Evolutionary conservation across 23 tunicate genomes (phyloP).

Genomic region (Styela clava): DNA sequence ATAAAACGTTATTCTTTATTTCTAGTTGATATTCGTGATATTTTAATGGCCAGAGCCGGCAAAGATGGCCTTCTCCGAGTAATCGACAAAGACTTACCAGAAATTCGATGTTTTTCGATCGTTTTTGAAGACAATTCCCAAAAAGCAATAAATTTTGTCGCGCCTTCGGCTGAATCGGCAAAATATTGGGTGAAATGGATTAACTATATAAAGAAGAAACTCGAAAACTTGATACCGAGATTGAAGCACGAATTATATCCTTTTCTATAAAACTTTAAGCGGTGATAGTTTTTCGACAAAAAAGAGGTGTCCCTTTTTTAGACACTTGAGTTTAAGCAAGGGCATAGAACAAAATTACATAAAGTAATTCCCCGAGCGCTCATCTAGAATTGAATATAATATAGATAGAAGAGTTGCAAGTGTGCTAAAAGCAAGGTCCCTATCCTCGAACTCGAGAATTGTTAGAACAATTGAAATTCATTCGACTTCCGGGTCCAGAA

Average conservation of each 20-base stretch:
- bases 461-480: too few relatives aligned
- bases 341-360: too few relatives aligned
- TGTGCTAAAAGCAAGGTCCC: too few relatives aligned
- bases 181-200: constrained; percentile 57
- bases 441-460: too few relatives aligned
- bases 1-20: too few relatives aligned
- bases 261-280: constrained; percentile 39
- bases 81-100: neutral
- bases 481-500: too few relatives aligned
- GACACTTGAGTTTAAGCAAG: too few relatives aligned
- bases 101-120: constrained; percentile 45
- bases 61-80: constrained; percentile 5
- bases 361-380: too few relatives aligned
- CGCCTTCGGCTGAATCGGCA: constrained; percentile 53
- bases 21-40: constrained; percentile 19
- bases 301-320: too few relatives aligned
- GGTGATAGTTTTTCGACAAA: too few relatives aligned
- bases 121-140: constrained; percentile 41
- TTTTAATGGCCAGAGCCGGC: constrained; percentile 18
- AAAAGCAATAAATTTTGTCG: constrained; percentile 50
- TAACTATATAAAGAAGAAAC: constrained; percentile 37
- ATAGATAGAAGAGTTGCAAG: too few relatives aligned
- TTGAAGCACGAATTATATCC: constrained; percentile 80
- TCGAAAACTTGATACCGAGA: constrained; percentile 37
- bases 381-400: too few relatives aligned